Percentiles rank a stretch among this genome's conserved stretches.
These are phyloP conservation scores for Epizoanthus illoricatus DNA, from an alignment of 92 coral and sea anemone genomes.

Conservation along the genomic window DNA sequence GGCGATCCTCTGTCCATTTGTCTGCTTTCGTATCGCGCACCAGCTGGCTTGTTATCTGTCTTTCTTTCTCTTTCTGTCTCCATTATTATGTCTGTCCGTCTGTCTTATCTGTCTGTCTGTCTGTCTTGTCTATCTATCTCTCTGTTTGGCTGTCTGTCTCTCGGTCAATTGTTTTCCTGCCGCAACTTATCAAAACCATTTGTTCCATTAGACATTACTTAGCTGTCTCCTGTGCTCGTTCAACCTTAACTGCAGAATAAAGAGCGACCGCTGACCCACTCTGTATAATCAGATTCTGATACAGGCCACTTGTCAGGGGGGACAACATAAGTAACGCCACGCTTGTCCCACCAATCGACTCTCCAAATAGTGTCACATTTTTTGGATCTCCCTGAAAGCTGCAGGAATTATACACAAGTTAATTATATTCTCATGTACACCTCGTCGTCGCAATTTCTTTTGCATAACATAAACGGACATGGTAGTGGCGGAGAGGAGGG, in stretches of 20 bases:
- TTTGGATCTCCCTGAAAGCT: conserved; percentile 57
- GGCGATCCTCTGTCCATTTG: no score
- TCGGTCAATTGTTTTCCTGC: neutral
- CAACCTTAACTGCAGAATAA: neutral
- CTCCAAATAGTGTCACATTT: conserved; percentile 64
- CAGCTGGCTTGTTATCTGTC: no score
- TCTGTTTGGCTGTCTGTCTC: neutral
- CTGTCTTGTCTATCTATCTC: neutral
- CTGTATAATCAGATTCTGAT: conserved; percentile 46
- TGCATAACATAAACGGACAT: no score
- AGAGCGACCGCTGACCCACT: conserved; percentile 56
- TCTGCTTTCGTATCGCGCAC: no score
- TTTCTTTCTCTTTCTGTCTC: no score
- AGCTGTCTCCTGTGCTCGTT: neutral
- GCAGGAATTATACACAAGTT: neutral
- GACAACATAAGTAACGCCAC: conserved; percentile 58
- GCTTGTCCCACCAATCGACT: conserved; percentile 55
- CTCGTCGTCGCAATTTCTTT: no score
- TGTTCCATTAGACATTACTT: neutral
- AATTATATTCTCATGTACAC: no score
- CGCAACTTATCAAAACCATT: neutral
- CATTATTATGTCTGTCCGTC: no score
- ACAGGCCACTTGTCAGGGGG: conserved; percentile 59
- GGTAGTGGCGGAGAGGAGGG: no score
- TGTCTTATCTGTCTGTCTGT: no score